A percentile compares a stretch with the other conserved stretches of the same genome.
Conservation (phyloP, 2,888 invertebrate species). For the Entomobrya proxima region DNA sequence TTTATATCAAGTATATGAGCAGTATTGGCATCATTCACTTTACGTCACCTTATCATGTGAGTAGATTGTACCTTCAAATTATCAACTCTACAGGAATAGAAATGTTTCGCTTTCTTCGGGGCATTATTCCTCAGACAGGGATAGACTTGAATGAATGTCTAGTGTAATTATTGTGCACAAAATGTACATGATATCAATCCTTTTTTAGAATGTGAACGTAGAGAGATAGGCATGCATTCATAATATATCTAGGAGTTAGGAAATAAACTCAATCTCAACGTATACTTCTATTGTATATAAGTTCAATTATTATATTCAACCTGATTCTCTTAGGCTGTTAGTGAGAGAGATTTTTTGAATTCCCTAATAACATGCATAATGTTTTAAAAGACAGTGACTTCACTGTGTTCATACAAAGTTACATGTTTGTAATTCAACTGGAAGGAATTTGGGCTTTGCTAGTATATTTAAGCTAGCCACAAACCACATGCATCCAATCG, state of each 20-base stretch:
- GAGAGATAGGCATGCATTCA: conserved; percentile 34
- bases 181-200: conserved; percentile 32
- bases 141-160: conserved; percentile 23
- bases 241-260: conserved; percentile 37
- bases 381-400: too few relatives aligned
- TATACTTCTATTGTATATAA: too few relatives aligned
- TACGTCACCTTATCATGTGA: too few relatives aligned
- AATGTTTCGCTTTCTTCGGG: conserved; percentile 40
- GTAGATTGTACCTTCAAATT: neutral
- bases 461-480: neutral
- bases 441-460: too few relatives aligned
- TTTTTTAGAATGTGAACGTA: conserved; percentile 55
- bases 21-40: too few relatives aligned
- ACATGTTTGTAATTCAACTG: too few relatives aligned
- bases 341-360: too few relatives aligned
- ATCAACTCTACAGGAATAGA: neutral
- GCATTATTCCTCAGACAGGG: conserved; percentile 3
- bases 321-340: too few relatives aligned
- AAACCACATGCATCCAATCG: conserved; percentile 42
- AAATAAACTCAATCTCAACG: neutral
- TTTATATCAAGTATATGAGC: too few relatives aligned
- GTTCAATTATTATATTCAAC: too few relatives aligned
- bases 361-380: too few relatives aligned
- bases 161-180: conserved; percentile 48
- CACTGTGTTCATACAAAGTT: too few relatives aligned